Base-by-base conservation (phyloP, 2,113 vertebrate species). In the Plecotus auritus region DNA sequence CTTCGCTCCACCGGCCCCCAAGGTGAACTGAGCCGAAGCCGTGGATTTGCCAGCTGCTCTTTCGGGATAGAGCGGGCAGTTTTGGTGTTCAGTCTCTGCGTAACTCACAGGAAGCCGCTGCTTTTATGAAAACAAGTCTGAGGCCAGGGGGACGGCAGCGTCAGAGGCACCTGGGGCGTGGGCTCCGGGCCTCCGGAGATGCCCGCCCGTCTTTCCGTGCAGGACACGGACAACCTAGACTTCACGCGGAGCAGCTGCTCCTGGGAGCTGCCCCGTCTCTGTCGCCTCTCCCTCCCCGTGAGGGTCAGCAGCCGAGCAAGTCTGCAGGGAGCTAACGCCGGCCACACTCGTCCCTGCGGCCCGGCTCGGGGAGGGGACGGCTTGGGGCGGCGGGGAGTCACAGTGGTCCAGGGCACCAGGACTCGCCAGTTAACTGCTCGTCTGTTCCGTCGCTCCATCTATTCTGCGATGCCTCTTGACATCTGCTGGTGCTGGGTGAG, bases 231-330 rank as follows among this genome's bases (percentile, higher is more conserved):
- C 8, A 4, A 6, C 17, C 12, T 18, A 7, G 17, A 12, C 9
- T 22, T 32, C 49, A 1, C 0, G 3, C 5, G 0, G 23, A 35
- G 0, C 32, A 7, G 11, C 8, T 0, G 59, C 45, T 42, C 23
- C 35, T 6, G 0, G 2, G 35, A 26, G 47, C 47, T 35, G 77
- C 14, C 35, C 32, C 0, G 0, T 5, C 49, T 42, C 67, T 16
- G 20, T 45, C 7, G 26, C 17, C 26, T 11, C 3, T 22, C 18
- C 42, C 84, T 8, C 16, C 12, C 8, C 0, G 11, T 3, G 16
- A 32, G 42, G 35, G 10, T 10, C 9, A 45, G 26, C 12, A 2
- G 20, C 5, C 61, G 9, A 2, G 32, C 16, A 23, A 22, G 28
- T 20, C 56, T 8, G 10, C 23, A 9, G 28, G 72, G 32, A 32